Conservation (phyloP, 2,888 invertebrate genomes). For the Podotricha telesiphe region DNA sequence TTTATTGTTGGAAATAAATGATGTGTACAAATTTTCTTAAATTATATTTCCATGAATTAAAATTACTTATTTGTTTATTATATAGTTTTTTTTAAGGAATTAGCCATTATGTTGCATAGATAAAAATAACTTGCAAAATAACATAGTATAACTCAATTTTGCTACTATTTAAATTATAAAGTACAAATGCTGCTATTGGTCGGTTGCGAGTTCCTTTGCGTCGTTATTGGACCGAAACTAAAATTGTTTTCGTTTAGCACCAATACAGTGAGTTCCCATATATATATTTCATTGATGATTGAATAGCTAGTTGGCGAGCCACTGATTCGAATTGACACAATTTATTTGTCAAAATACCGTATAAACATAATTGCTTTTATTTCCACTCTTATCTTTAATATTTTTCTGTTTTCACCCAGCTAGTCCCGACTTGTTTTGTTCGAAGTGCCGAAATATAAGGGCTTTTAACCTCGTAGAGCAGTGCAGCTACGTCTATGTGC, state of each 20-base stretch:
- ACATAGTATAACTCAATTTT: slow-evolving; percentile 24
- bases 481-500: slow-evolving; percentile 30
- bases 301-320: slow-evolving; percentile 35
- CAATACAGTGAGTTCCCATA: slow-evolving; percentile 16
- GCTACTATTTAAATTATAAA: slow-evolving; percentile 8
- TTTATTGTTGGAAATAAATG: neutral
- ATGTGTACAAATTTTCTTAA: neutral
- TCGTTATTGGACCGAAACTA: slow-evolving; percentile 36
- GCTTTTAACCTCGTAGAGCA: slow-evolving; percentile 24
- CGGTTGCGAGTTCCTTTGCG: slow-evolving; percentile 5
- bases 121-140: neutral
- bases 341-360: slow-evolving; percentile 79
- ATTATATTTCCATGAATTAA: neutral
- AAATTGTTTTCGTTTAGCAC: slow-evolving; percentile 28
- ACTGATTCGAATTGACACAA: slow-evolving; percentile 60
- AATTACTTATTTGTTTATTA: neutral
- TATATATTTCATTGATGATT: slow-evolving; percentile 26
- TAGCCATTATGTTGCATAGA: slow-evolving; percentile 1
- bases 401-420: slow-evolving; percentile 69
- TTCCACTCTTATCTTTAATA: slow-evolving; percentile 64
- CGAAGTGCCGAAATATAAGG: slow-evolving; percentile 49
- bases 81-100: neutral
- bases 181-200: slow-evolving; percentile 26
- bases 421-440: slow-evolving; percentile 61
- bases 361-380: slow-evolving; percentile 67